phyloP scores from a whole-genome alignment of 2,113 vertebrate genomes.

The Notothenia coriiceps region DNA sequence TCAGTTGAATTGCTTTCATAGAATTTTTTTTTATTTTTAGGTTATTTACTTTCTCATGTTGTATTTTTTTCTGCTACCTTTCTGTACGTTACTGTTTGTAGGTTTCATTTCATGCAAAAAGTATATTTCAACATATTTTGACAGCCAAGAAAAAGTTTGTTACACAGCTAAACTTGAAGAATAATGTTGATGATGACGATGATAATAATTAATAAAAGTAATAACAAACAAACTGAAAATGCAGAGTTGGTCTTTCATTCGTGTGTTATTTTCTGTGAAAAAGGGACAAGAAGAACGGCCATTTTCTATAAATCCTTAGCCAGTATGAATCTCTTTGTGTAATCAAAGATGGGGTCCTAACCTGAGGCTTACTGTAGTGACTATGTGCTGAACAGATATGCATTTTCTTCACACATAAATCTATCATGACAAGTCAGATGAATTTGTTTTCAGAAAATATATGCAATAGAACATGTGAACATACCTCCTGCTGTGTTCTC shows the following conservation, averaged over 20 bases:
- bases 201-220: conserved; percentile 84
- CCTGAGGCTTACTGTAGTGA: conserved; percentile 4
- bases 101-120: conserved; percentile 79
- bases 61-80: conserved; percentile 81
- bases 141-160: conserved; percentile 83
- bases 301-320: neutral
- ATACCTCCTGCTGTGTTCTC: conserved; percentile 24
- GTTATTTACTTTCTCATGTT: conserved; percentile 72
- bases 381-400: conserved; percentile 1
- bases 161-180: conserved; percentile 85
- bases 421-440: conserved; percentile 10
- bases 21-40: conserved; percentile 48
- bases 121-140: conserved; percentile 79
- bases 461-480: conserved; percentile 15
- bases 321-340: neutral
- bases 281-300: neutral
- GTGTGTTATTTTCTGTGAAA: neutral
- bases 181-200: conserved; percentile 76
- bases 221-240: conserved; percentile 73
- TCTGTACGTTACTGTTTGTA: conserved; percentile 75
- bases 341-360: neutral
- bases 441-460: conserved; percentile 1
- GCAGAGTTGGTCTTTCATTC: conserved; percentile 28
- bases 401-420: neutral
- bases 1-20: conserved; percentile 73